Percentiles rank a stretch among this genome's conserved stretches.
Conservation (phyloP, 2,888 invertebrate species). For the Aradus depressus region DNA sequence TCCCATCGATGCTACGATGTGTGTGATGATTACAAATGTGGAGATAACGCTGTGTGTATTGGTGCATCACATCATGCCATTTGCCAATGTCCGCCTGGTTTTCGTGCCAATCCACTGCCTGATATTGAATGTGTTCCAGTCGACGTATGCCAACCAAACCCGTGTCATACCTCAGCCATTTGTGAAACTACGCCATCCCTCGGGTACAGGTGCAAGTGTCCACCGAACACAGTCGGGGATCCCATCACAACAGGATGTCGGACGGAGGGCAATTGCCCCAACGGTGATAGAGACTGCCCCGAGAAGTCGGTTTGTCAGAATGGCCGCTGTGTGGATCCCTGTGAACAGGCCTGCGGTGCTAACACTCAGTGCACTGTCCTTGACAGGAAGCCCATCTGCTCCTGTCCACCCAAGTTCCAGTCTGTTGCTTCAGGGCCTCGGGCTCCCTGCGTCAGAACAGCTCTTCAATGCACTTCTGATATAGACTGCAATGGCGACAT, state of each 20-base stretch:
- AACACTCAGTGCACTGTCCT: slow-evolving; percentile 73
- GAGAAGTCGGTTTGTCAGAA: slow-evolving; percentile 57
- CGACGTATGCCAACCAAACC: slow-evolving; percentile 59
- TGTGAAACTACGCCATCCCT: slow-evolving; percentile 56
- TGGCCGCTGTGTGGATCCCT: slow-evolving; percentile 66
- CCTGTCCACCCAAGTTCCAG: slow-evolving; percentile 64
- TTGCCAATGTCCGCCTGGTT: slow-evolving; percentile 80
- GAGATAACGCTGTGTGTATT: slow-evolving; percentile 76
- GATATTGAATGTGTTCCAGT: slow-evolving; percentile 65
- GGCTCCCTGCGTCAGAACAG: slow-evolving; percentile 61
- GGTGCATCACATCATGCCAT: slow-evolving; percentile 63
- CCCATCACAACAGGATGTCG: slow-evolving; percentile 62
- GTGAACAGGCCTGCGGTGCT: slow-evolving; percentile 66
- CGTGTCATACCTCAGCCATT: slow-evolving; percentile 69
- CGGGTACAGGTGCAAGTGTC: slow-evolving; percentile 68
- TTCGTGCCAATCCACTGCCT: slow-evolving; percentile 66
- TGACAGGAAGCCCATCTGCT: slow-evolving; percentile 64
- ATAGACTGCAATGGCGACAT: slow-evolving; percentile 65
- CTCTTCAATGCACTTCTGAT: slow-evolving; percentile 55
- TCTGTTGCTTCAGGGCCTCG: slow-evolving; percentile 49
- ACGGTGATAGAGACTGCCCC: slow-evolving; percentile 64
- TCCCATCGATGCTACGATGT: slow-evolving; percentile 72
- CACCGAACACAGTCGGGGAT: slow-evolving; percentile 63
- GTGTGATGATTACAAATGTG: slow-evolving; percentile 71
- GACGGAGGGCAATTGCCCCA: slow-evolving; percentile 62